Evolutionary conservation across 2,113 vertebrate species (phyloP), one percentile per base, ranked within the genome.

Genomic region (Campylomormyrus numenius): DNA sequence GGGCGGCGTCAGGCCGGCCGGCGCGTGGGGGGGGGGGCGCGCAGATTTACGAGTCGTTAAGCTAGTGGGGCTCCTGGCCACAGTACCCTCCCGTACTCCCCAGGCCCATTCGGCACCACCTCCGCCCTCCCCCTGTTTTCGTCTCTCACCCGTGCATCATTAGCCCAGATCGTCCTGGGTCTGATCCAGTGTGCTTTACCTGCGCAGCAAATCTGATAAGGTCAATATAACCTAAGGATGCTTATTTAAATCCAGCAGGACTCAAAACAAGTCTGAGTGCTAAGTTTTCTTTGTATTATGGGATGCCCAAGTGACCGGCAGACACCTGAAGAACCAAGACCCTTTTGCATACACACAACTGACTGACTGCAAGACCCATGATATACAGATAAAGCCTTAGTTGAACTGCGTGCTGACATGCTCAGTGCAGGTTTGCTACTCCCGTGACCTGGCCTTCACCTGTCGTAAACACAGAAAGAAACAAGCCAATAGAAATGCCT

Each of bases 1-100:
- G 94, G 96, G 94, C 93, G 96, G 95, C 95, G 95, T 97, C 95
- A 94, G 93, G 93, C 92, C 93, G 93, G 93, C 94, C 94, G 97
- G 96, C 96, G 95, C 96, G 95, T 13, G 62, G n/a, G n/a, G 35
- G 35, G 31, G 31, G 31, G 4, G 13, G 0, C 0, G 3, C 95
- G 95, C 97, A 98, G 98, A 98, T 98, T 98, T 98, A 98, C 97
- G 96, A 96, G 96, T 97, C 97, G 97, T 98, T 98, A 99, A 98
- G 97, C 93, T 97, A 96, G 96, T 97, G 96, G 96, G 97, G 96
- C 97, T 96, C 97, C 96, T 97, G 94, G 95, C 94, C 95, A 94
- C 95, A 88, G 88, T 93, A 70, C 2, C 9, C 74, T 50, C 45
- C 45, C 19, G 10, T 52, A 24, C 13, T 24, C n/a, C 46, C 31